Conservation (phyloP, 2,113 vertebrate species). For the Leptobrachium ailaonicum region DNA sequence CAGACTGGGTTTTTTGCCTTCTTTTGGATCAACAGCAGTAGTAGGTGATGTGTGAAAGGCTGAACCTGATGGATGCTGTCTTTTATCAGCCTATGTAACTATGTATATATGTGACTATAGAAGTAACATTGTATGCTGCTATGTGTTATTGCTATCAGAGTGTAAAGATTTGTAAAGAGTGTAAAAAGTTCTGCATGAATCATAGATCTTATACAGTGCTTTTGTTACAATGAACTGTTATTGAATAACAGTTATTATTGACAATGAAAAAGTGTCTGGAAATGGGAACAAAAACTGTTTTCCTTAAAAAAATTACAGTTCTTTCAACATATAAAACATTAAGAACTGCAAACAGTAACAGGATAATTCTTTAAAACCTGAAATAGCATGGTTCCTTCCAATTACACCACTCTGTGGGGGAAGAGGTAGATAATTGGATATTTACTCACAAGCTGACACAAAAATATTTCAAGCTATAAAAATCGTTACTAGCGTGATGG, state of each 20-base stretch:
- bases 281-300: conserved; percentile 6
- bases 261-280: background rate
- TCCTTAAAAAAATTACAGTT: conserved; percentile 20
- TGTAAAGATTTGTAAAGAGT: conserved; percentile 18
- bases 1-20: too few relatives aligned
- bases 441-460: conserved; percentile 40
- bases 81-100: too few relatives aligned
- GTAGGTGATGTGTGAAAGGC: too few relatives aligned
- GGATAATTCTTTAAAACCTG: conserved; percentile 10
- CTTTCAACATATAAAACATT: background rate
- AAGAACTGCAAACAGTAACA: conserved; percentile 18
- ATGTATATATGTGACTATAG: too few relatives aligned
- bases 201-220: too few relatives aligned
- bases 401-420: conserved; percentile 22
- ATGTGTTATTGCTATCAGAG: too few relatives aligned
- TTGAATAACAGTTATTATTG: conserved; percentile 3
- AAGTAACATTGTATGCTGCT: too few relatives aligned
- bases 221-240: too few relatives aligned
- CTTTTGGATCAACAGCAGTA: too few relatives aligned
- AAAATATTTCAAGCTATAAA: conserved; percentile 19
- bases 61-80: too few relatives aligned
- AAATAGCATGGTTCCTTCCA: conserved; percentile 13
- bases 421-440: conserved; percentile 35
- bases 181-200: background rate
- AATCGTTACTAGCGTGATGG: conserved; percentile 4